Evolutionary conservation across 2,888 invertebrate species (phyloP), one percentile per base, ranked within the genome.

Genomic region (Esperia sulphurella): DNA sequence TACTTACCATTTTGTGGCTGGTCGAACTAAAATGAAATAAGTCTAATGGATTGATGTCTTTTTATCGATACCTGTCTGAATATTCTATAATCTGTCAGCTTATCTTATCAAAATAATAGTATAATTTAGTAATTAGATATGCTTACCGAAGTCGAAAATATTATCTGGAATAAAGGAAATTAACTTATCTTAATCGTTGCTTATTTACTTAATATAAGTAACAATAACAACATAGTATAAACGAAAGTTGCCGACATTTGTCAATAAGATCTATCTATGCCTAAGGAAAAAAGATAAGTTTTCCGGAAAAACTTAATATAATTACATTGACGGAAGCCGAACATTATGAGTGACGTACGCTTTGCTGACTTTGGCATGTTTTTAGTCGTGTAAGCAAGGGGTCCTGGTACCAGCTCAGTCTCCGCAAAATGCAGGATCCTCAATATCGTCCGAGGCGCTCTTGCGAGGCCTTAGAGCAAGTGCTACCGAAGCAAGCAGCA

Each of bases 1-100:
- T 46, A 68, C 84, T 72, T 72, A 85, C 84, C 84, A 84, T 85
- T 54, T 57, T 75, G 55, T 49, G 63, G 75, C 76, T 71, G 73
- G 72, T 65, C 59, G 51, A 54, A 54, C 51, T 51, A 57, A 62
- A 63, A 54, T 56, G 55, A 61, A 75, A 61, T 62, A 39, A 46
- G 57, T 41, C 41, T 30, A 52, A 53, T 14, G 50, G 37, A 43
- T 51, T 38, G 42, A 33, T 39, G 50, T 45, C 43, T 44, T 56
- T 55, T 59, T 68, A 67, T 67, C 65, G 58, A 21, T 21, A 21
- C 21, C 50, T 69, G 64, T 61, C 59, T 40, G 52, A 52, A 64
- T 60, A 52, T 51, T 53, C 51, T 45, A 48, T 57, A 61, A 63
- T 66, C 57, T 52, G 35, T 45, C 3, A 21, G 21, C 54, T 54